Evolutionary conservation across 64 coral and sea anemone genomes (phyloP), one percentile per base, ranked within the genome.

Genomic region (Pachyseris speciosa): DNA sequence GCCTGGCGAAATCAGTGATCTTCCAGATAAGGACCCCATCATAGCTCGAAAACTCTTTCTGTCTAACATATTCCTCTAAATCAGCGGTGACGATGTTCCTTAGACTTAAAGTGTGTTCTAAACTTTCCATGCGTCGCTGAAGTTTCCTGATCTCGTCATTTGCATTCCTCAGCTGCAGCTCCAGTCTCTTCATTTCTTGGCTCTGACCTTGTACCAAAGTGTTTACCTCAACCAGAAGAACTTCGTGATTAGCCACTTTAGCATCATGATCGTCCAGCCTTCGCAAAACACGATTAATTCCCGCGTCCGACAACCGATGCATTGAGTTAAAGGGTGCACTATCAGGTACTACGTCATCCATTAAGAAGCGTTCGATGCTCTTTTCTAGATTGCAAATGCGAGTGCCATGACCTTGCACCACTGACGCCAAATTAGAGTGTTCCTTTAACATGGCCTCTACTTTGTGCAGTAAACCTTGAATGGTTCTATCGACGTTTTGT

Each of bases 11-110:
- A 31, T 91, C 64, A 12, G 63, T 84, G 64, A 91, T 91, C 29
- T 91, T 91, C 76, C 77, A 91, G 7, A 91, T n/a, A 26, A 84
- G 44, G 31, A 91, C 63, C 2, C 89, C 78, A 91, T 91, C 65
- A 34, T 25, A 72, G 16, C 76, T 72, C 11, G 40, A 58, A 3
- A 37, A 37, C 16, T 77, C 19, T n/a, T 39, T 20, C 41, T 70
- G 49, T 32, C 51, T 91, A 17, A 91, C 12, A 33, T 74, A 26
- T 43, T 91, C 89, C 72, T 91, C 89, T 9, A 91, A 77, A 28
- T 91, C 89, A 25, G 89, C 78, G 28, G 65, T 70, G 15, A 48
- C 89, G 16, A 91, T 17, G 31, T 84, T 84, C 3, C 89, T 65
- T 1, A 81, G 59, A 64, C 89, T 67, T 28, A 68, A 19, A 59